Evolutionary conservation across 2,888 invertebrate genomes (phyloP).

Genomic region (Dolichomitus sp.): DNA sequence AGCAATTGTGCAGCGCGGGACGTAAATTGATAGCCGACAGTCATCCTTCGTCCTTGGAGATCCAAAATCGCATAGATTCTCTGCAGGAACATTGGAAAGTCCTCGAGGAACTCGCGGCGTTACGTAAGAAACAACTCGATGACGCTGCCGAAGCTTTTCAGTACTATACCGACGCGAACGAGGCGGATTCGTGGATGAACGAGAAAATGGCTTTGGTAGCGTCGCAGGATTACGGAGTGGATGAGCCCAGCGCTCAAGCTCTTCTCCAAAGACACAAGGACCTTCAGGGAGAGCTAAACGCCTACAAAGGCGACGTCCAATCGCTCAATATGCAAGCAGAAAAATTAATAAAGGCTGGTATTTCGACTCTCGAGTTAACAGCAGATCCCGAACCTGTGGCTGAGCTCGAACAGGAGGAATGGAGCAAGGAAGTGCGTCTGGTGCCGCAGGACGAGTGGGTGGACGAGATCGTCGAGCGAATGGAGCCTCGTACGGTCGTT

Average conservation of each 20-base stretch:
- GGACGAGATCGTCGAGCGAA: slow-evolving; percentile 94
- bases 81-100: slow-evolving; percentile 95
- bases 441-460: slow-evolving; percentile 98
- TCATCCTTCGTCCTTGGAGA: slow-evolving; percentile 94
- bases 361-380: slow-evolving; percentile 89
- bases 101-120: slow-evolving; percentile 93
- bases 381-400: slow-evolving; percentile 81
- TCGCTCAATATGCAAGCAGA: slow-evolving; percentile 94
- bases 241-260: slow-evolving; percentile 96
- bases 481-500: slow-evolving; percentile 94
- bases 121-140: slow-evolving; percentile 92
- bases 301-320: slow-evolving; percentile 95
- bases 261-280: slow-evolving; percentile 95
- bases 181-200: slow-evolving; percentile 98
- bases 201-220: slow-evolving; percentile 97
- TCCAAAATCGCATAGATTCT: slow-evolving; percentile 92
- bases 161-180: slow-evolving; percentile 99
- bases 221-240: slow-evolving; percentile 96
- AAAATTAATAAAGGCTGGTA: slow-evolving; percentile 92
- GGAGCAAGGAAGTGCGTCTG: slow-evolving; percentile 91
- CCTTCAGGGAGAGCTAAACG: slow-evolving; percentile 95
- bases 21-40: slow-evolving; percentile 92
- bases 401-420: slow-evolving; percentile 85
- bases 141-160: slow-evolving; percentile 97
- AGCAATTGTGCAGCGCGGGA: slow-evolving; percentile 91